A percentile compares a stretch with the other conserved stretches of the same genome.
Evolutionary conservation across 2,888 invertebrate species (phyloP).

Genomic region (Cheilosia scutellata): DNA sequence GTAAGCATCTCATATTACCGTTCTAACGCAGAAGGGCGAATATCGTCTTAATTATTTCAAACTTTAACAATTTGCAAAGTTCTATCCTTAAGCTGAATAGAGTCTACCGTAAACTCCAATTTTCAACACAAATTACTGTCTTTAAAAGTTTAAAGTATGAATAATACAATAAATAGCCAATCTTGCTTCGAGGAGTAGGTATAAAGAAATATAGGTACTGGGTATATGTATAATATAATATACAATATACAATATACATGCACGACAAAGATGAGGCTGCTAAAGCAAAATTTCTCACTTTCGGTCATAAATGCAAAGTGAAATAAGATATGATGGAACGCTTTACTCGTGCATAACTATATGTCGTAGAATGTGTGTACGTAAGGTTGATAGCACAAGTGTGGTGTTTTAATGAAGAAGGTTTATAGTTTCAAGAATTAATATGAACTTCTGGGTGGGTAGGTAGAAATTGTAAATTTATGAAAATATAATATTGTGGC

Average conservation of each 20-base stretch:
- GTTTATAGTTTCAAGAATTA: constrained; percentile 1
- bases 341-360: constrained; percentile 5
- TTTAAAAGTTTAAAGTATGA: constrained; percentile 61
- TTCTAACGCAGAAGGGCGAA: constrained; percentile 12
- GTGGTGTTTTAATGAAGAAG: constrained; percentile 6
- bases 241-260: constrained; percentile 10
- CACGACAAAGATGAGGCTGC: constrained; percentile 1
- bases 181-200: constrained; percentile 34
- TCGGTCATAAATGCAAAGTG: constrained; percentile 28
- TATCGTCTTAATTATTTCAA: constrained; percentile 51
- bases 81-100: constrained; percentile 27
- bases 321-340: constrained; percentile 32
- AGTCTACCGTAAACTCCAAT: constrained; percentile 24
- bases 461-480: too few relatives aligned
- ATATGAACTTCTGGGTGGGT: not conserved
- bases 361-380: constrained; percentile 17
- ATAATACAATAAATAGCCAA: constrained; percentile 64
- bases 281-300: constrained; percentile 24
- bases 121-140: constrained; percentile 61
- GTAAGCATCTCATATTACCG: constrained; percentile 2
- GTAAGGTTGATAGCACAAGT: constrained; percentile 4
- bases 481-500: too few relatives aligned
- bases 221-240: not conserved
- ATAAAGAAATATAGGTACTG: constrained; percentile 3
- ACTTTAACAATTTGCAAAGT: constrained; percentile 48